phyloP scores from a whole-genome alignment of 2,888 invertebrate species.

The Eupithecia subfuscata region DNA sequence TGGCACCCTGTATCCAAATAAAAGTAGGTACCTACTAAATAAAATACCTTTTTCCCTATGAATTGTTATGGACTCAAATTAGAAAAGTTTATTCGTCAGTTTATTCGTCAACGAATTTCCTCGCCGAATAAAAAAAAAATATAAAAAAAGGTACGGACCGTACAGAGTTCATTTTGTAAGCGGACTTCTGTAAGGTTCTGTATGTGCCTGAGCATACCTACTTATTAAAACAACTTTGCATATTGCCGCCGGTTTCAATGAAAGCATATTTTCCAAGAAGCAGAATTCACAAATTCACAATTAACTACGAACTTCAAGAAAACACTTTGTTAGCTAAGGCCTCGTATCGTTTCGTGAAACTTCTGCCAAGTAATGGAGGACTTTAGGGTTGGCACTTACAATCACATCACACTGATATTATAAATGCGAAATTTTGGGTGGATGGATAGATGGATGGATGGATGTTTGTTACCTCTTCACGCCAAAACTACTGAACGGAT shows the following conservation, averaged over 20 bases:
- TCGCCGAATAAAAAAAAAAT: too few relatives aligned
- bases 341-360: slow-evolving; percentile 7
- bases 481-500: too few relatives aligned
- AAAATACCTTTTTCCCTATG: too few relatives aligned
- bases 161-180: not conserved
- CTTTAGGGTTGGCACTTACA: slow-evolving; percentile 4
- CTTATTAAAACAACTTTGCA: not conserved
- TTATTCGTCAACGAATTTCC: too few relatives aligned
- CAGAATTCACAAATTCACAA: not conserved
- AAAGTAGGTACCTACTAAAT: too few relatives aligned
- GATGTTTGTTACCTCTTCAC: too few relatives aligned
- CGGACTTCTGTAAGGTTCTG: not conserved
- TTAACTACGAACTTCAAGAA: not conserved
- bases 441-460: too few relatives aligned
- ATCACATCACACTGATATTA: too few relatives aligned
- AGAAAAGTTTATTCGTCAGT: too few relatives aligned
- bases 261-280: slow-evolving; percentile 4
- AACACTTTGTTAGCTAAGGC: slow-evolving; percentile 5
- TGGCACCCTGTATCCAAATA: too few relatives aligned
- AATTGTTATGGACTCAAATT: too few relatives aligned
- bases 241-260: not conserved
- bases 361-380: slow-evolving; percentile 6
- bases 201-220: not conserved
- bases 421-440: too few relatives aligned
- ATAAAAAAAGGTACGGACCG: not conserved